Conservation (phyloP, 23 tunicate species). For the Styela clava region DNA sequence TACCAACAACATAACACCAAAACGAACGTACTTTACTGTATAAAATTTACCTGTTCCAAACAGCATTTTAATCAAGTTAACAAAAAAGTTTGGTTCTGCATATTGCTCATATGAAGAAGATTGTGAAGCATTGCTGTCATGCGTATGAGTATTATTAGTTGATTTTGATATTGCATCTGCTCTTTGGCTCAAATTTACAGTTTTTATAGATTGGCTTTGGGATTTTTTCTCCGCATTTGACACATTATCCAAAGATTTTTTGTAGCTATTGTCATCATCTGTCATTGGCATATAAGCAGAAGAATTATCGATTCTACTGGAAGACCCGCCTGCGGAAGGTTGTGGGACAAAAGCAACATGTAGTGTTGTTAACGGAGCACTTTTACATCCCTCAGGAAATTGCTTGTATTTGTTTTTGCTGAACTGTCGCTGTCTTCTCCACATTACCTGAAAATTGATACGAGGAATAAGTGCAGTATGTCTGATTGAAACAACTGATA, state of each 20-base stretch:
- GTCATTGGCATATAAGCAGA: constrained; percentile 2
- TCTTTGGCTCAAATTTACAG: not conserved
- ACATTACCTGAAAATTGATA: constrained; percentile 5
- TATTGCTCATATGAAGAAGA: no score
- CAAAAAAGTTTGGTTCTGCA: not conserved
- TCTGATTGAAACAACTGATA: not conserved
- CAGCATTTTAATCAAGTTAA: not conserved
- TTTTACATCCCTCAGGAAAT: constrained; percentile 22
- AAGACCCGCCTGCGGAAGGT: not conserved
- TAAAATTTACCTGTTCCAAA: not conserved
- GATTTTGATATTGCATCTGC: not conserved
- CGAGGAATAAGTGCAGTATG: no score
- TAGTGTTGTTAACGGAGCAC: constrained; percentile 4
- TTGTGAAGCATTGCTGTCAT: no score
- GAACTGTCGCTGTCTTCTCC: constrained; percentile 21
- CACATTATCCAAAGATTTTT: not conserved
- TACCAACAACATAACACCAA: no score
- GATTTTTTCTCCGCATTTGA: not conserved
- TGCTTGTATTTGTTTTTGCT: not conserved
- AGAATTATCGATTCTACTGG: not conserved
- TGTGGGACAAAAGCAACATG: not conserved
- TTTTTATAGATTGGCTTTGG: not conserved
- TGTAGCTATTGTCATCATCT: no score
- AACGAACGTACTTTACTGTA: no score
- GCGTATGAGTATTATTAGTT: not conserved